A percentile compares a stretch with the other conserved stretches of the same genome.
Evolutionary conservation across 2,797 vertebrate genomes (phyloP).

Genomic region (Smutsia gigantea): DNA sequence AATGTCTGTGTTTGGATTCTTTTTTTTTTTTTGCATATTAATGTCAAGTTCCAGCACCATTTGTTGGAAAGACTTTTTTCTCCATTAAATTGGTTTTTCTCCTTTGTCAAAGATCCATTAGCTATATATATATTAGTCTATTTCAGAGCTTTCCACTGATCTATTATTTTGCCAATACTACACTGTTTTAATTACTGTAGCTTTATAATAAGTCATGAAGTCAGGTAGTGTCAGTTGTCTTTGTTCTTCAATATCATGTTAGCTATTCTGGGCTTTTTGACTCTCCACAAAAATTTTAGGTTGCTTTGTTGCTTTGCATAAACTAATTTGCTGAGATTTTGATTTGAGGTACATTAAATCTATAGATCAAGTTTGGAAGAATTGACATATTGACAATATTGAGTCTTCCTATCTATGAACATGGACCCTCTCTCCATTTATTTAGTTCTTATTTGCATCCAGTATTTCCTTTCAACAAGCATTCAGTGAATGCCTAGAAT

Average conservation of each 20-base stretch:
- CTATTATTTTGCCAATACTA: background rate
- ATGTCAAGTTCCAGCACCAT: background rate
- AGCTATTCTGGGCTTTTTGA: background rate
- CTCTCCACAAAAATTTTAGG: background rate
- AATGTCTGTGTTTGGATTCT: background rate
- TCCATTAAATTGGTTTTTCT: background rate
- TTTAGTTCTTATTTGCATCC: background rate
- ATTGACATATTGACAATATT: background rate
- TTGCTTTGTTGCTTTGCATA: background rate
- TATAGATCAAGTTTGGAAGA: background rate
- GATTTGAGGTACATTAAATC: background rate
- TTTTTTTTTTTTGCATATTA: background rate
- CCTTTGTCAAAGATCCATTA: background rate
- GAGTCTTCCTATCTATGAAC: background rate
- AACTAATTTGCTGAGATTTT: background rate
- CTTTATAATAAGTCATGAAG: background rate
- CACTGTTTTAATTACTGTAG: background rate
- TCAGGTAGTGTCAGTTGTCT: background rate
- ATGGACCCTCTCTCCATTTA: background rate
- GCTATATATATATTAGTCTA: background rate
- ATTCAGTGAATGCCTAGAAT: background rate
- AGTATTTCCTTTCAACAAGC: background rate
- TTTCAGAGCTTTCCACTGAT: background rate
- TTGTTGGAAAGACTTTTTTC: background rate
- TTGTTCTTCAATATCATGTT: background rate